Percentiles rank a stretch among this genome's conserved stretches.
Conservation (phyloP, 1,140 invertebrate species). For the Pollicipes pollicipes region DNA sequence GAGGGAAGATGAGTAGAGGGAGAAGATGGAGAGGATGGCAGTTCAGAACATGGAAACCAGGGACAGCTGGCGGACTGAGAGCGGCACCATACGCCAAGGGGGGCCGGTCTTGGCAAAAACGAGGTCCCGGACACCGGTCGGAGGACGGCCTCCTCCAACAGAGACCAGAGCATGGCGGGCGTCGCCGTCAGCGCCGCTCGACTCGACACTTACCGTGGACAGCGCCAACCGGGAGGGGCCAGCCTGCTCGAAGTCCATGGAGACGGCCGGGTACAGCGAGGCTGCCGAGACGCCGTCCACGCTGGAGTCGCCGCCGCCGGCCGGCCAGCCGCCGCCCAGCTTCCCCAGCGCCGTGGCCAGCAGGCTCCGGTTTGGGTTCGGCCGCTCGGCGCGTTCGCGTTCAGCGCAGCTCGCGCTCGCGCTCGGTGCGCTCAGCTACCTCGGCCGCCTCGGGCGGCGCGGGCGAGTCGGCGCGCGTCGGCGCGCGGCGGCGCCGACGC, state of each 20-base stretch:
- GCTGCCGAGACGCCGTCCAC: background rate
- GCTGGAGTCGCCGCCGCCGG: background rate
- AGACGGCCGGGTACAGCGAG: background rate
- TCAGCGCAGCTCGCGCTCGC: background rate
- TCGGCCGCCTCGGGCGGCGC: background rate
- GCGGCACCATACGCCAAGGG: no score
- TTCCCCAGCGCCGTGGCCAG: slow-evolving; percentile 1
- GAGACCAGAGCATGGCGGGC: no score
- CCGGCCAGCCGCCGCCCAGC: background rate
- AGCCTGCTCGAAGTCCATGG: background rate
- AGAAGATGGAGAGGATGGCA: no score
- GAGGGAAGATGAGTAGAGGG: no score
- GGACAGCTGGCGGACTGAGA: no score
- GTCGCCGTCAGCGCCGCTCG: no score
- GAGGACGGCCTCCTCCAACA: no score
- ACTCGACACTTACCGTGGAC: background rate
- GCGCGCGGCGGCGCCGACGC: no score
- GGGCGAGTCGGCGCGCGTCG: background rate
- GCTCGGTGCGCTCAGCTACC: background rate
- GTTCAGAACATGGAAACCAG: no score
- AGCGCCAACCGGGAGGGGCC: background rate
- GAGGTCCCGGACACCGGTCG: no score
- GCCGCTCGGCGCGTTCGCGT: background rate
- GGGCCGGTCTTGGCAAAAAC: no score
- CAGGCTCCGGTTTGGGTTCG: background rate